phyloP scores from a whole-genome alignment of 2,888 invertebrate genomes.

The Drosophila mimica region DNA sequence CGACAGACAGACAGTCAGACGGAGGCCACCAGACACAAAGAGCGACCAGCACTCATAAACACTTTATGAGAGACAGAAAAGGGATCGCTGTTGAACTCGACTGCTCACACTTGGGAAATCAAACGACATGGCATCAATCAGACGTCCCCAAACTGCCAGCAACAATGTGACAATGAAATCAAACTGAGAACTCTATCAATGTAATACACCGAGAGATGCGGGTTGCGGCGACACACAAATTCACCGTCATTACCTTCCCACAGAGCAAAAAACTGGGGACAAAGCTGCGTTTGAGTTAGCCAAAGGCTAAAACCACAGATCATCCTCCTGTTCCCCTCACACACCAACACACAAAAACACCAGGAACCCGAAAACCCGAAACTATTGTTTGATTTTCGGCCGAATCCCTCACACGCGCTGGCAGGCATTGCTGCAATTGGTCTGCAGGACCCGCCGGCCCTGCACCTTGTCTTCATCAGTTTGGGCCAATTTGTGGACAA shows the following conservation, averaged over 20 bases:
- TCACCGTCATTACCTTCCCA: background rate
- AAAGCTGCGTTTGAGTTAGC: slow-evolving; percentile 50
- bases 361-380: slow-evolving; percentile 27
- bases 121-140: slow-evolving; percentile 69
- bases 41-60: slow-evolving; percentile 65
- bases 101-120: slow-evolving; percentile 70
- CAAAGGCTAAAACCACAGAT: slow-evolving; percentile 62
- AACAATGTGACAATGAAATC: slow-evolving; percentile 77
- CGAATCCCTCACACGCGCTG: slow-evolving; percentile 22
- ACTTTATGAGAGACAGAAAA: slow-evolving; percentile 64
- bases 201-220: slow-evolving; percentile 26
- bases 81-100: slow-evolving; percentile 21
- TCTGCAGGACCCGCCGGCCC: background rate
- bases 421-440: slow-evolving; percentile 28
- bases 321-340: background rate
- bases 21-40: slow-evolving; percentile 4
- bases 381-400: slow-evolving; percentile 40
- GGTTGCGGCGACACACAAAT: slow-evolving; percentile 16
- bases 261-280: slow-evolving; percentile 14
- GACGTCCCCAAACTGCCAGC: slow-evolving; percentile 51
- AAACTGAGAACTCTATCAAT: slow-evolving; percentile 52
- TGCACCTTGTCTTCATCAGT: slow-evolving; percentile 60
- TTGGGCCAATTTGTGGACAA: slow-evolving; percentile 77
- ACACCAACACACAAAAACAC: background rate
- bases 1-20: slow-evolving; percentile 3